Evolutionary conservation across 2,888 invertebrate species (phyloP).

Genomic region (Fabriciana adippe): DNA sequence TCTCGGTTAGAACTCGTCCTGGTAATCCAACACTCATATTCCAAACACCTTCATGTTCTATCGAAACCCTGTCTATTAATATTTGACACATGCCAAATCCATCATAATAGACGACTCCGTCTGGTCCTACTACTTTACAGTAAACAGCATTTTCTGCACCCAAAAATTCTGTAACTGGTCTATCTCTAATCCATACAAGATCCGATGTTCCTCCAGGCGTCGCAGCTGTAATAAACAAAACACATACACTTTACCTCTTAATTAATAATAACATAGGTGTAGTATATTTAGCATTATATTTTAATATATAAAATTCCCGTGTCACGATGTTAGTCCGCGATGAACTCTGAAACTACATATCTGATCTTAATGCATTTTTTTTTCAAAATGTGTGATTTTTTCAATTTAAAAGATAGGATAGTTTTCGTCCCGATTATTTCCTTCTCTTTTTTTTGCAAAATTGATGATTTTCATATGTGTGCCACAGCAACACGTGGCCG

Average conservation of each 20-base stretch:
- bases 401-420: no score
- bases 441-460: no score
- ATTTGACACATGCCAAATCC: slow-evolving; percentile 62
- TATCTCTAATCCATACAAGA: slow-evolving; percentile 46
- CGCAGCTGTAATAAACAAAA: slow-evolving; percentile 16
- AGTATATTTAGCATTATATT: no score
- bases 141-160: slow-evolving; percentile 63
- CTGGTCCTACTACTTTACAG: slow-evolving; percentile 55
- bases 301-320: no score
- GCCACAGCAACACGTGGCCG: no score
- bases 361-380: no score
- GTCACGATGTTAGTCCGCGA: no score
- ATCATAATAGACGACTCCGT: slow-evolving; percentile 51
- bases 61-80: slow-evolving; percentile 50
- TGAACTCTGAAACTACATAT: no score
- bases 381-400: no score
- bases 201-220: neutral
- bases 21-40: slow-evolving; percentile 50
- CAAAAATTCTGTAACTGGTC: slow-evolving; percentile 47
- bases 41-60: slow-evolving; percentile 59
- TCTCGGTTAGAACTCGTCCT: slow-evolving; percentile 53
- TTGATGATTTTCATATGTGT: no score
- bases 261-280: no score
- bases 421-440: no score
- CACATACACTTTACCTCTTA: neutral